Evolutionary conservation across 1,140 invertebrate genomes (phyloP), one percentile per base, ranked within the genome.

Genomic region (Bombus terrestris): DNA sequence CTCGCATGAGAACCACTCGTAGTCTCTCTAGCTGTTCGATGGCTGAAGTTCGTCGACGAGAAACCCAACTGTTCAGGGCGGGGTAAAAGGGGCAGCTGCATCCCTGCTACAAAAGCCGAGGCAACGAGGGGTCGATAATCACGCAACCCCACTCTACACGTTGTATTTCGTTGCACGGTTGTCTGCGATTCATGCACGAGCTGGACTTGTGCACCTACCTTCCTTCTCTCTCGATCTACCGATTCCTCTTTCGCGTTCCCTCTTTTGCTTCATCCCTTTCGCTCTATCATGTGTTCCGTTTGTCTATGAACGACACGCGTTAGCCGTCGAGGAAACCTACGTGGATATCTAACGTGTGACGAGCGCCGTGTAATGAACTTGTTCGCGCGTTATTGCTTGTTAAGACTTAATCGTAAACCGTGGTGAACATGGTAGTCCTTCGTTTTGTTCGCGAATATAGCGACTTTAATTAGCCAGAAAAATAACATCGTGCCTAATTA

Each of bases 41-140:
- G 76, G 78, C 41, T 66, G 82, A 81, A 85, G 75, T 79, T 85
- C n/a, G 79, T 39, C 47, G 83, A 85, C 53, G 88, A 90, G 82
- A 78, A 87, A 80, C 41, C 69, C 37, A 72, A 68, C 64, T 71
- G 78, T 59, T 85, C 32, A 71, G 59, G 80, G 43, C 35, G 66
- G 73, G 86, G 71, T 81, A 57, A 78, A 64, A 80, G 81, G 32
- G 86, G 88, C 88, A 91, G 90, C 86, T 91, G 88, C 90, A 88
- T 88, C 82, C 68, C 81, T 69, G 73, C 73, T 85, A 91, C 83
- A 86, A 91, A 87, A 73, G 87, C 43, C 64, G 83, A 39, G 80
- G 71, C 62, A 41, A 41, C 71, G 41, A 59, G 83, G 78, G 90
- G 88, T 91, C 90, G 90, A 91, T 91, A 91, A 91, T 85, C 85